Base-by-base conservation (phyloP, 1,140 invertebrate species). In the Plodia interpunctella region DNA sequence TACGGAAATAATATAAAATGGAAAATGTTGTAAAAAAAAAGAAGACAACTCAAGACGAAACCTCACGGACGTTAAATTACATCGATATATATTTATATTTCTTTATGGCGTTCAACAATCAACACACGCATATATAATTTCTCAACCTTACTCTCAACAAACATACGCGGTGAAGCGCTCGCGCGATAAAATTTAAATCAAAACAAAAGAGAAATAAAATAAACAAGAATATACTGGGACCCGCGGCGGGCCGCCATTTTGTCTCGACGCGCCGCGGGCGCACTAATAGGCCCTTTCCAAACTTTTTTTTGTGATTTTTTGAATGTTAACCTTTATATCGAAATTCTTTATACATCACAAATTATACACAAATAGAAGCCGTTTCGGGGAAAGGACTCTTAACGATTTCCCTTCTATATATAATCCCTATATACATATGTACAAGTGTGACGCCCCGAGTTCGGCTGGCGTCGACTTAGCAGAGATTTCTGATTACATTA, bases 121-220 rank as follows among this genome's bases (percentile, higher is more conserved):
- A 87, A 87, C 84, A 82, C 67, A 80, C 77, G 79, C 82, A 75
- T 76, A 72, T 82, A 81, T 60, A 80, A 74, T 74, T 65, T 76
- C 72, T 74, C 58, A 65, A 71, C 73, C 74, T 74, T 74, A 76
- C 72, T 74, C 70, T 69, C 71, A 77, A 80, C 76, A 80, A 80
- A 77, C 74, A 63, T 66, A 71, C 74, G 72, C 69, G 70, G 66
- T 72, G 71, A 75, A 68, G 63, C 72, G 73, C 66, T 69, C 72
- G 74, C 76, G 76, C 78, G 70, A 57, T 82, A 85, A 84, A 84
- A 80, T 84, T 84, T 83, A 66, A 80, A 81, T 76, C 66, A 78
- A 78, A 78, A 80, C 76, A 78, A 72, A 74, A 70, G 56, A 61
- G 38, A 66, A 76, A 70, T n/a, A n/a, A 69, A 74, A 69, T 44